These are phyloP conservation scores for Thymelicus sylvestris DNA, from an alignment of 2,888 invertebrate species.

Conservation along the genomic window DNA sequence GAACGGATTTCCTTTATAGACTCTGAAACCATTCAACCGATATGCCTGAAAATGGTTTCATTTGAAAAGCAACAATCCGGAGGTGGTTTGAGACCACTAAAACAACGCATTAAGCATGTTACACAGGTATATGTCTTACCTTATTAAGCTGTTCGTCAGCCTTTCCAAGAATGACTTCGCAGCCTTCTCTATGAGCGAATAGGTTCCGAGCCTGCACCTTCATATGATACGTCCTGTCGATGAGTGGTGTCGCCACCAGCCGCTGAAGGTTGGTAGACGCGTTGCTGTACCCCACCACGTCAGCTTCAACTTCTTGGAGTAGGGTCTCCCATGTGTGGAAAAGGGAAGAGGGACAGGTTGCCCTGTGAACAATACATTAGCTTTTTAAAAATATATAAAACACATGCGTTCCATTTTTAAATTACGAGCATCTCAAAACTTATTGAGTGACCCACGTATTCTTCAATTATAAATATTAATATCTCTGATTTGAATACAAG, in stretches of 20 bases:
- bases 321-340: slow-evolving; percentile 96
- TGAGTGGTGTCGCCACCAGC: slow-evolving; percentile 91
- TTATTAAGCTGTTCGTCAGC: slow-evolving; percentile 86
- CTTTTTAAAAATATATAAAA: too few relatives aligned
- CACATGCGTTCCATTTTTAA: too few relatives aligned
- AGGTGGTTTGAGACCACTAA: too few relatives aligned
- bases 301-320: slow-evolving; percentile 95
- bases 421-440: too few relatives aligned
- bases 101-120: neutral
- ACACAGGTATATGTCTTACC: slow-evolving; percentile 60
- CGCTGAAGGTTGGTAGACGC: slow-evolving; percentile 92
- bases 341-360: slow-evolving; percentile 90
- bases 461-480: too few relatives aligned
- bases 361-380: slow-evolving; percentile 77
- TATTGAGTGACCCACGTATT: too few relatives aligned
- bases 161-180: slow-evolving; percentile 94
- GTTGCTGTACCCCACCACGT: slow-evolving; percentile 93
- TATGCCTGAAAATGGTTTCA: too few relatives aligned
- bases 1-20: too few relatives aligned
- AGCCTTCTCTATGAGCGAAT: slow-evolving; percentile 95
- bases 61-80: too few relatives aligned
- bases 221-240: slow-evolving; percentile 94
- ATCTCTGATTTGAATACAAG: too few relatives aligned
- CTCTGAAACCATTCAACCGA: too few relatives aligned
- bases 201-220: slow-evolving; percentile 96